Evolutionary conservation across 2,888 invertebrate genomes (phyloP).

Genomic region (Cephonodes hylas): DNA sequence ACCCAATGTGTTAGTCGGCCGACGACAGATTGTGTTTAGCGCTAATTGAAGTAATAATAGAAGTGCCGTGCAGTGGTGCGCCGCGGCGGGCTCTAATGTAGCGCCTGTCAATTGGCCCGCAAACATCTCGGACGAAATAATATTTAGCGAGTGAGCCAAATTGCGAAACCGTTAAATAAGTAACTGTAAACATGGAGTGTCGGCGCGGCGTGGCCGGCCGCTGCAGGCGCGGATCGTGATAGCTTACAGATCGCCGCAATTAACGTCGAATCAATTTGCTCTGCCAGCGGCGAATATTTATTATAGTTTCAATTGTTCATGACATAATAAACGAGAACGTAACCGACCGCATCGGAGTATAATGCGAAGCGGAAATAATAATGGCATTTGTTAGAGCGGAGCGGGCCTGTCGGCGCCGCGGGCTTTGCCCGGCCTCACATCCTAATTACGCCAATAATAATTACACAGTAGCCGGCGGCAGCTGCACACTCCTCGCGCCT

Average conservation of each 20-base stretch:
- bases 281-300: constrained; percentile 58
- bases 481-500: constrained; percentile 50
- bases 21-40: constrained; percentile 41
- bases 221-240: constrained; percentile 39
- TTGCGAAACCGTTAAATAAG: constrained; percentile 59
- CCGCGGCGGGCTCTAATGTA: constrained; percentile 22
- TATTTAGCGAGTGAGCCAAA: constrained; percentile 43
- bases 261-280: constrained; percentile 71
- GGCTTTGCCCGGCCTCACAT: constrained; percentile 67
- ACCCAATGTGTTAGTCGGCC: constrained; percentile 29
- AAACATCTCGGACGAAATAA: constrained; percentile 42
- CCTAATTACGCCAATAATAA: constrained; percentile 80
- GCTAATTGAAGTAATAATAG: constrained; percentile 39
- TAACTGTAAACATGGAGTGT: constrained; percentile 52
- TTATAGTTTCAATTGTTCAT: constrained; percentile 68
- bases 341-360: constrained; percentile 64
- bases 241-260: constrained; percentile 57
- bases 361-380: constrained; percentile 77
- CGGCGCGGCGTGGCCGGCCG: constrained; percentile 21
- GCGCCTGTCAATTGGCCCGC: constrained; percentile 41
- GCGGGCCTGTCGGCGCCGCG: constrained; percentile 63
- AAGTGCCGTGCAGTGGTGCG: constrained; percentile 4
- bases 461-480: constrained; percentile 70
- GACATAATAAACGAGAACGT: constrained; percentile 68
- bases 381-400: constrained; percentile 68